Evolutionary conservation across 2,113 vertebrate species (phyloP).

Genomic region (Verasper variegatus): DNA sequence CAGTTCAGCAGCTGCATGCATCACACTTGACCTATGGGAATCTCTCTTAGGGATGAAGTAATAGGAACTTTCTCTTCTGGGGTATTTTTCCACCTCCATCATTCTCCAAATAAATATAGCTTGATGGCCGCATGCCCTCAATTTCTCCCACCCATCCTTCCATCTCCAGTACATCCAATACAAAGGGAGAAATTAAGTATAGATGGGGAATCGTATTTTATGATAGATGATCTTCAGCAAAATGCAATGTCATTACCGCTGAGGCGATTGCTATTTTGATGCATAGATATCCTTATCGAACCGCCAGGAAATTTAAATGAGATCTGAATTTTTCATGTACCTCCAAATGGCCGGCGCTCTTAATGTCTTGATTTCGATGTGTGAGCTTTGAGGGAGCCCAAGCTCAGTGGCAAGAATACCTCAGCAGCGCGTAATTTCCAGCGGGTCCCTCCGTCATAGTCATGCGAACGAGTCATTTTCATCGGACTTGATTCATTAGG

Average conservation of each 20-base stretch:
- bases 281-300: slow-evolving; percentile 72
- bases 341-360: slow-evolving; percentile 65
- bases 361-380: slow-evolving; percentile 65
- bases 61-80: slow-evolving; percentile 35
- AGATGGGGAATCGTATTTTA: slow-evolving; percentile 55
- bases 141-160: slow-evolving; percentile 52
- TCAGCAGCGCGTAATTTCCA: slow-evolving; percentile 37
- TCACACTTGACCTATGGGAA: slow-evolving; percentile 48
- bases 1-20: not conserved
- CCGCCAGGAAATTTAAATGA: slow-evolving; percentile 74
- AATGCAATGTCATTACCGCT: slow-evolving; percentile 67
- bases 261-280: slow-evolving; percentile 69
- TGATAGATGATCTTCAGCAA: slow-evolving; percentile 67
- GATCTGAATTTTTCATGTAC: slow-evolving; percentile 79
- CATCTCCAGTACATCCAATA: slow-evolving; percentile 34
- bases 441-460: slow-evolving; percentile 41
- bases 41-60: slow-evolving; percentile 22
- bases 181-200: slow-evolving; percentile 36
- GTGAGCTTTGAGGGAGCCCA: slow-evolving; percentile 55
- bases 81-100: slow-evolving; percentile 35
- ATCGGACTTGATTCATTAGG: slow-evolving; percentile 39
- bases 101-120: slow-evolving; percentile 47
- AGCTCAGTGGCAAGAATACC: slow-evolving; percentile 49
- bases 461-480: slow-evolving; percentile 52
- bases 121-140: slow-evolving; percentile 33